Evolutionary conservation across 2,888 invertebrate species (phyloP).

Genomic region (Meiosimyza decipiens): DNA sequence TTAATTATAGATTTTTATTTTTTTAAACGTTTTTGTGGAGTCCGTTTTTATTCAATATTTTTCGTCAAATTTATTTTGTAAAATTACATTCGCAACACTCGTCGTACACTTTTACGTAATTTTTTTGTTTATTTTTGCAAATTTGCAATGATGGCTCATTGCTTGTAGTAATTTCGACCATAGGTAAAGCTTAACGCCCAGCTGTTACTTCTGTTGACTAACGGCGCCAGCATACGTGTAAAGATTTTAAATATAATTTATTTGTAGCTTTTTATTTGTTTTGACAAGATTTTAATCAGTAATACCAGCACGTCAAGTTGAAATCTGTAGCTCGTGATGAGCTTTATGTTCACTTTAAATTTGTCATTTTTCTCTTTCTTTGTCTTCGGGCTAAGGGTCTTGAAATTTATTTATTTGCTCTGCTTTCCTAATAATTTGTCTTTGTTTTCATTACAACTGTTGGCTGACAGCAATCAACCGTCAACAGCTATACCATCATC

Average conservation of each 20-base stretch:
- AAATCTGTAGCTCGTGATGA: no score
- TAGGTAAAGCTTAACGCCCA: neutral
- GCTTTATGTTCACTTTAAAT: neutral
- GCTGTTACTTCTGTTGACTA: neutral
- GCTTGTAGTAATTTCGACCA: neutral
- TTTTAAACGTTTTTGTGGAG: no score
- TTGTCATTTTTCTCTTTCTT: neutral
- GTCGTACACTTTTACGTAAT: no score
- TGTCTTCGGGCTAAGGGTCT: neutral
- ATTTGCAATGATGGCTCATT: no score
- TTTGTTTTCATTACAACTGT: slow-evolving; percentile 40
- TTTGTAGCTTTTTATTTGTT: neutral
- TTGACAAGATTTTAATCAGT: neutral
- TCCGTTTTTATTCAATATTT: no score
- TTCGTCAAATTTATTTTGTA: no score
- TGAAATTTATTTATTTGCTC: slow-evolving; percentile 19
- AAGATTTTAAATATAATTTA: neutral
- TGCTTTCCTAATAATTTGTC: slow-evolving; percentile 4
- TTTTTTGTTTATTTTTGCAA: no score
- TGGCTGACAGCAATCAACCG: slow-evolving; percentile 30
- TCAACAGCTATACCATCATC: neutral
- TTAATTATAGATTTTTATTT: no score
- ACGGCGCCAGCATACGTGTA: neutral
- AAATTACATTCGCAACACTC: no score
- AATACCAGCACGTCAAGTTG: neutral